A percentile compares a stretch with the other conserved stretches of the same genome.
Evolutionary conservation across 2,113 vertebrate species (phyloP).

Genomic region (Tychaedon coryphoeus): DNA sequence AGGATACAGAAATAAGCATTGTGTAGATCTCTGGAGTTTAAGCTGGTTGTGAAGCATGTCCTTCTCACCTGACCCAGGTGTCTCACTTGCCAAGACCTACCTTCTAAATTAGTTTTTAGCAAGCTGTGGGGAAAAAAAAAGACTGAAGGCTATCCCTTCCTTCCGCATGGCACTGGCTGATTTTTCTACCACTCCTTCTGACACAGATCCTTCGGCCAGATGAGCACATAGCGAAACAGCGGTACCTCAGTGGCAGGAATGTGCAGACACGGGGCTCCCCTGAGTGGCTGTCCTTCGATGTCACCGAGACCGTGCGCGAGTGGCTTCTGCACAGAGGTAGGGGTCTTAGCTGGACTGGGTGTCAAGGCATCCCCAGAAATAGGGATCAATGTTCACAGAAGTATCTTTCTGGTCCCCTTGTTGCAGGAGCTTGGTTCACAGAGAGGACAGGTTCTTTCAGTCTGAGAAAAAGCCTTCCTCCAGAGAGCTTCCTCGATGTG

Average conservation of each 20-base stretch:
- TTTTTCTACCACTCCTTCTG: background rate
- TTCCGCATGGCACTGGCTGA: background rate
- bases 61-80: background rate
- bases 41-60: background rate
- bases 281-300: constrained; percentile 97
- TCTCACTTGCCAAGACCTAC: constrained; percentile 8
- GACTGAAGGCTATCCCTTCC: constrained; percentile 57
- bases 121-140: constrained; percentile 50
- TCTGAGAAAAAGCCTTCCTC: background rate
- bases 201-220: constrained; percentile 87
- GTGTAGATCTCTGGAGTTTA: background rate
- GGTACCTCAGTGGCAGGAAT: constrained; percentile 92
- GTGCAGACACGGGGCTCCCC: constrained; percentile 88
- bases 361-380: background rate
- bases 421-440: background rate
- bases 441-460: background rate
- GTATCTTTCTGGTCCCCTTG: background rate
- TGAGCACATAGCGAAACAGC: constrained; percentile 94
- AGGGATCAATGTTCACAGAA: background rate
- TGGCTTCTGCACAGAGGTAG: constrained; percentile 93
- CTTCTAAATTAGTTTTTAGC: constrained; percentile 59
- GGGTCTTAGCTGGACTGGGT: background rate
- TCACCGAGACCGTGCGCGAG: constrained; percentile 93
- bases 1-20: background rate
- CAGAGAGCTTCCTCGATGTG: background rate